Base-by-base conservation (phyloP, 35 echinoderm and acorn worm species). In the Acanthaster planci region DNA sequence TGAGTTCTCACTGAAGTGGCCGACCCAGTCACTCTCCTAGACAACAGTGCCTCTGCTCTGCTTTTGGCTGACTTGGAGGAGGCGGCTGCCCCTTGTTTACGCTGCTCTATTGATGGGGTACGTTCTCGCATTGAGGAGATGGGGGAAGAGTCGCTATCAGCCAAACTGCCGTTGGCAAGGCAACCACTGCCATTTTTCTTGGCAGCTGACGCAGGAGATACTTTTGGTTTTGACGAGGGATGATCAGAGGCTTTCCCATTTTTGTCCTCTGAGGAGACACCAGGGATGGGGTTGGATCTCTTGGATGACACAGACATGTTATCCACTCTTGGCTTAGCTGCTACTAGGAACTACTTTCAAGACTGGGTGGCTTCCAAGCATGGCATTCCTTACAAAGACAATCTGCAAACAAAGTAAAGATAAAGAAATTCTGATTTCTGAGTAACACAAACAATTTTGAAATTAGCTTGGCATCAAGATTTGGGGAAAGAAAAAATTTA, bases 261-360 rank as follows among this genome's bases (percentile, higher is more conserved):
- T 72, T 26, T 72, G 26, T 72, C 64, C 34, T 72, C 64, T 72
- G 64, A 72, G 22, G 64, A 26, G 8, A 34, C 64, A 31, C 64
- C 64, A 31, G 64, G 22, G 19, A 34, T 31, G 14, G 64, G 26
- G 64, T 26, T 72, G 64, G 26, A 7, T 72, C 64, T 72, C 64
- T 72, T 72, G 14, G 64, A 72, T 72, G 64, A 72, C 34, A 72
- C 14, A 72, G 64, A 72, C 64, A 72, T 72, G 64, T 72, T 72
- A 72, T 26, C 64, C 26, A 31, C 64, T 72, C 10, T 12, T 26
- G 26, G 14, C 6, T 26, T 34, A 1, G 18, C 15, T 26, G 23
- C 64, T 72, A 31, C 30, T 34, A 29, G 26, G 14, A 34, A 26
- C 34, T 31, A 72, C 64, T 72, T 19, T 26, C 34, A 72, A 26